Evolutionary conservation across 2,113 vertebrate species (phyloP), one percentile per base, ranked within the genome.

Genomic region (Illadopsis cleaveri): DNA sequence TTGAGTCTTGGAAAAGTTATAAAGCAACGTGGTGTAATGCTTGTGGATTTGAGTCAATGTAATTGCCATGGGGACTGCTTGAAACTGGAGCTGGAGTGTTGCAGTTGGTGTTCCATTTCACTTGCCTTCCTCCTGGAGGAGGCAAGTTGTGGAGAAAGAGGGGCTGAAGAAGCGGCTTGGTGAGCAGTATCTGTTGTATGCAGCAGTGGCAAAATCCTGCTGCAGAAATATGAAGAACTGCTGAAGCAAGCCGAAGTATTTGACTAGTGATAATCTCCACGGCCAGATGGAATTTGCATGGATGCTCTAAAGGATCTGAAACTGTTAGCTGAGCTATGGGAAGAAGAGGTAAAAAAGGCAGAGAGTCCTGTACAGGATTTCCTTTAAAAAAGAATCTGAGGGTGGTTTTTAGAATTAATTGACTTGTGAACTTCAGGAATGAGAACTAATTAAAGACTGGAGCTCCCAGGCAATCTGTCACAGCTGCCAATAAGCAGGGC

Each of bases 371-470:
- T 62, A 28, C 65, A 78, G 40, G 65, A 62, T 92, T 96, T 94
- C 66, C 72, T 92, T 89, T 80, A 62, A 56, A 82, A 94, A 81
- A 68, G 38, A 24, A 90, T 95, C 58, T 40, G 56, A 83, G 45
- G 68, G 30, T 71, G 60, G 5, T 37, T 92, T 94, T 95, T 93
- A 70, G 87, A 94, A 90, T 91, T 89, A 93, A 96, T 83, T 93
- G 91, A 94, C 84, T 91, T 80, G 75, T 76, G 83, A 95, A 95
- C 93, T 94, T 95, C 47, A 92, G 93, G 82, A 96, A 90, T 92
- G 90, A 93, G 90, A 89, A 56, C 68, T 96, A 95, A 93, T 94
- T 96, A 95, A 92, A 81, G 95, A 56, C 47, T 86, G 76, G 86
- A 75, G 80, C 83, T 95, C 64, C 17, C 42, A 75, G 92, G 76